Percentiles rank a stretch among this genome's conserved stretches.
Conservation (phyloP, 2,797 vertebrate species). For the Myotis daubentonii region DNA sequence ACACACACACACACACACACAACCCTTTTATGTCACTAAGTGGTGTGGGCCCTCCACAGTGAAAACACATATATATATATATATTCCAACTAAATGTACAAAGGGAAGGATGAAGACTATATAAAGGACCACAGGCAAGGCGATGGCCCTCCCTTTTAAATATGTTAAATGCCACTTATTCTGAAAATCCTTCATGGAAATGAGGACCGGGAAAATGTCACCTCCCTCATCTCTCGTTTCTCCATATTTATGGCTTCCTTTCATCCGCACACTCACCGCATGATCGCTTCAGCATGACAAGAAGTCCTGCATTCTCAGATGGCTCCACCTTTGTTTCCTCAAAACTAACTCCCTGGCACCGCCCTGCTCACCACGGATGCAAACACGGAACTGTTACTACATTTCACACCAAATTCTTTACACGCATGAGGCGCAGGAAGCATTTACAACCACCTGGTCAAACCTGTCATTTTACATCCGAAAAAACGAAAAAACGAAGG, state of each 20-base stretch:
- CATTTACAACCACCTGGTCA: not conserved
- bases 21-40: not conserved
- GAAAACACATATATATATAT: not conserved
- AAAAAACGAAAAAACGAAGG: constrained; percentile 12
- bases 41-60: no score
- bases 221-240: no score
- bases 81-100: not conserved
- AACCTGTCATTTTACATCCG: not conserved
- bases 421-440: not conserved
- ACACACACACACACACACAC: no score
- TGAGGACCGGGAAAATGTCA: not conserved
- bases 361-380: not conserved
- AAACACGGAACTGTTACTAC: not conserved
- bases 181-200: not conserved
- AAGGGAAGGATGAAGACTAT: not conserved
- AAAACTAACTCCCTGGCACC: not conserved
- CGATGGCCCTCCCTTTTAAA: not conserved
- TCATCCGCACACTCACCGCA: not conserved
- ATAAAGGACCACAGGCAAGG: not conserved
- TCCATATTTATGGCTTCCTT: not conserved
- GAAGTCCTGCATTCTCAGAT: not conserved
- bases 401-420: not conserved
- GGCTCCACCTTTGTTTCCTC: not conserved
- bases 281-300: not conserved
- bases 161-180: not conserved